Percentiles rank a stretch among this genome's conserved stretches.
These are phyloP conservation scores for Nomada ferruginata DNA, from an alignment of 2,888 invertebrate genomes.

Conservation along the genomic window DNA sequence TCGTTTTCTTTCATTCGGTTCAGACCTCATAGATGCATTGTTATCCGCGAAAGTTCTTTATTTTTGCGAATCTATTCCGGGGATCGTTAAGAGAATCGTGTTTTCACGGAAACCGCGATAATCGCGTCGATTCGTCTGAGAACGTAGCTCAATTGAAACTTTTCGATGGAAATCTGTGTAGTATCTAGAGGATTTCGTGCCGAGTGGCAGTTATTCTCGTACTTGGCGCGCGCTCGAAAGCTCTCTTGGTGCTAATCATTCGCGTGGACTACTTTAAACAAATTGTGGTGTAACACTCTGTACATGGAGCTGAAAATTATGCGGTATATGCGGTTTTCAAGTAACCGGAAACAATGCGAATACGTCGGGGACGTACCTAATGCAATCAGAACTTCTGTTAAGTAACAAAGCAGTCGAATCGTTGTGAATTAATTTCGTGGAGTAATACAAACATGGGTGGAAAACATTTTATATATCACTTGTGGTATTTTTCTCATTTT, in stretches of 20 bases:
- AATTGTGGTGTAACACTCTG: constrained; percentile 71
- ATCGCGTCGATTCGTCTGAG: constrained; percentile 65
- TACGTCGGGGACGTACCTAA: constrained; percentile 31
- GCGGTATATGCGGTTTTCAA: constrained; percentile 46
- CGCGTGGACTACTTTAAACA: constrained; percentile 72
- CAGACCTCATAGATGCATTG: constrained; percentile 2
- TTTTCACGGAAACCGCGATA: constrained; percentile 54
- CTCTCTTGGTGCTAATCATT: constrained; percentile 78
- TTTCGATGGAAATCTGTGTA: constrained; percentile 77
- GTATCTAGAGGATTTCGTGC: constrained; percentile 80
- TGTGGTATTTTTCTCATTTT: too few species aligned
- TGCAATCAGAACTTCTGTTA: constrained; percentile 32
- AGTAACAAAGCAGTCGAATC: not conserved
- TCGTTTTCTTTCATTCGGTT: not conserved
- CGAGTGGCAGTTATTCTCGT: constrained; percentile 69
- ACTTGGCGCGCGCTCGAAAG: constrained; percentile 61
- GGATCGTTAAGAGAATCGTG: constrained; percentile 48
- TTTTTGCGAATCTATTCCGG: constrained; percentile 30
- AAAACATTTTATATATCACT: not conserved
- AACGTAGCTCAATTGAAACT: constrained; percentile 80
- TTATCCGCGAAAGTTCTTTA: constrained; percentile 20
- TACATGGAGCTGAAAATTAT: constrained; percentile 56
- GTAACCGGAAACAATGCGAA: constrained; percentile 46
- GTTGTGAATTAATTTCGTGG: constrained; percentile 12
- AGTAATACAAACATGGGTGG: not conserved